Percentiles rank a stretch among this genome's conserved stretches.
phyloP scores from a whole-genome alignment of 2,888 invertebrate genomes.

The Cotesia congregata region DNA sequence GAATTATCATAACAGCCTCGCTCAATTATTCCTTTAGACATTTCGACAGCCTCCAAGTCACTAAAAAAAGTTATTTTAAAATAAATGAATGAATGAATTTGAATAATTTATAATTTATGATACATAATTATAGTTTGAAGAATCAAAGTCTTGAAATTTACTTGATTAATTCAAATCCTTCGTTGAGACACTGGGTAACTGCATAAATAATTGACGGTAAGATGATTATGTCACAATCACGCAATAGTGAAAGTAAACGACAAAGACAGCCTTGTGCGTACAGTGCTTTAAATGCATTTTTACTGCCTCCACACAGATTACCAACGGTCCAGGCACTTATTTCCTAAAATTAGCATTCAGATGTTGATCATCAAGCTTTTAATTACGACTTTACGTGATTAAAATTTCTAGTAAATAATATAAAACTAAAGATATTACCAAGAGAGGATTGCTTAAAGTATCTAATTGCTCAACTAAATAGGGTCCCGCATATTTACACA shows the following conservation, averaged over 20 bases:
- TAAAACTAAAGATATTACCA: conserved; percentile 50
- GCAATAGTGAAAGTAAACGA: conserved; percentile 54
- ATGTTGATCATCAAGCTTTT: neutral
- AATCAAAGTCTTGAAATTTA: conserved; percentile 47
- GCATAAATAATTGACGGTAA: conserved; percentile 61
- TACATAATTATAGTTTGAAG: neutral
- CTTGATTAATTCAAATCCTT: conserved; percentile 56
- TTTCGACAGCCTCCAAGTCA: conserved; percentile 52
- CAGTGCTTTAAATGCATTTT: conserved; percentile 59
- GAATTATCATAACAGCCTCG: conserved; percentile 46
- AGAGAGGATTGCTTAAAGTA: conserved; percentile 61
- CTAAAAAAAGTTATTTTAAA: conserved; percentile 50
- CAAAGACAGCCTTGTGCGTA: conserved; percentile 63
- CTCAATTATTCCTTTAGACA: conserved; percentile 49
- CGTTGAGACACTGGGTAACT: conserved; percentile 55
- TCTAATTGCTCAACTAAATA: conserved; percentile 71
- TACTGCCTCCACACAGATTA: conserved; percentile 60
- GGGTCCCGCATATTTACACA: conserved; percentile 71
- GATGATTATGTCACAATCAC: conserved; percentile 53
- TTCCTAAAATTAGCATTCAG: conserved; percentile 56
- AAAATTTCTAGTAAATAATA: neutral
- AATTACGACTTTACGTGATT: neutral
- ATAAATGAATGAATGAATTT: neutral
- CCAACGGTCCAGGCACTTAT: conserved; percentile 66
- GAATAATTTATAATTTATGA: too few species aligned